Base-by-base conservation (phyloP, 2,113 vertebrate species). In the Sorex araneus region DNA sequence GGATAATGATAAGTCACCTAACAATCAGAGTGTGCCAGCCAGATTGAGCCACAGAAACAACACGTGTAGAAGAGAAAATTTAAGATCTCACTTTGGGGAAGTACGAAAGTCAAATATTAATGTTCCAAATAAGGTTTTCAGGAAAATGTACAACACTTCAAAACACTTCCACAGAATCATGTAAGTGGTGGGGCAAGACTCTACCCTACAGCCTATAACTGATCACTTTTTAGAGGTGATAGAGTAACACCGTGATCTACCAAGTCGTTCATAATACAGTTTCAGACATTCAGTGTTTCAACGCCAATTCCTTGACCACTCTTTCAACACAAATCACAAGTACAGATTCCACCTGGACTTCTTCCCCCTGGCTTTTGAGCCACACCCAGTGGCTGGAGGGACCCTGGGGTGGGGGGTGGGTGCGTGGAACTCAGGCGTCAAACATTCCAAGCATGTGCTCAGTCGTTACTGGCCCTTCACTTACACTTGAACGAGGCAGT, bases 31-130 rank as follows among this genome's bases (percentile, higher is more conserved):
- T 82, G 47, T 82, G 50, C 69, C 93, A 73, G 80, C 34, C 67
- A 95, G 45, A 69, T 92, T 93, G 77, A 92, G 80, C 77, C 63
- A 93, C 0, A 87, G 83, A 94, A 94, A 84, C 73, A 91, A 89
- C n/a, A 7, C 73, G 87, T 83, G 74, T 78, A 87, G 19, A 87
- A 94, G 66, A 70, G 78, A 50, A 94, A 90, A 90, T 40, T 90
- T 85, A 82, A 64, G n/a, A 87, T 81, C 63, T 90, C 54, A 87
- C 69, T 83, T 74, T 45, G 57, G 43, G 80, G 92, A 95, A 91
- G 67, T 40, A 90, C 67, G 43, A 76, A 87, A 91, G 32, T 91
- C 87, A 85, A 75, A 89, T 40, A 87, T 27, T 87, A 30, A 92
- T 47, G 60, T 43, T 89, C 82, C 88, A 40, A 40, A 7, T n/a